phyloP scores from a whole-genome alignment of 2,797 vertebrate species.

The Fistularia tabacaria region DNA sequence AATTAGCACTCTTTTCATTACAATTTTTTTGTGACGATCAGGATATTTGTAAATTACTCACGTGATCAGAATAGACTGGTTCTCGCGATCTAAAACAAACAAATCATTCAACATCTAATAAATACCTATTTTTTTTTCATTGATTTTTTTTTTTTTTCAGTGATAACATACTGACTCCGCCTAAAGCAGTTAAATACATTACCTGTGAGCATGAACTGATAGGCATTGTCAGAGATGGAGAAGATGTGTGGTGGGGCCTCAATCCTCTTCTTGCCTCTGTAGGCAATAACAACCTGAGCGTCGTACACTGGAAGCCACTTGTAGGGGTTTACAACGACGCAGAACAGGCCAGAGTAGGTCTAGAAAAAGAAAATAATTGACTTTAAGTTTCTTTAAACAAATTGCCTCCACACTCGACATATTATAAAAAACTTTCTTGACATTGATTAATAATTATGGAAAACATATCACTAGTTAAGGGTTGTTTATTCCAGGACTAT shows the following conservation, averaged over 20 bases:
- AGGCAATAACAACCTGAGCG: constrained; percentile 73
- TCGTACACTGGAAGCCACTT: constrained; percentile 90
- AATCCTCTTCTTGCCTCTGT: constrained; percentile 88
- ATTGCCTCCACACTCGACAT: too few species aligned
- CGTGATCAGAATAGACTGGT: constrained; percentile 93
- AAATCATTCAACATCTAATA: not conserved
- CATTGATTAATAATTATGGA: too few species aligned
- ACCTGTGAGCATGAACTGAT: constrained; percentile 89
- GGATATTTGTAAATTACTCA: constrained; percentile 54
- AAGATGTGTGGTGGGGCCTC: constrained; percentile 93
- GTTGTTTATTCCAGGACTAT: too few species aligned
- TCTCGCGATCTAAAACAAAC: constrained; percentile 81
- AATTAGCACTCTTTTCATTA: too few species aligned
- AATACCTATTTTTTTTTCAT: too few species aligned
- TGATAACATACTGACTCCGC: too few species aligned
- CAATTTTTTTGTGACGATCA: too few species aligned
- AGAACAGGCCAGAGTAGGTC: constrained; percentile 85
- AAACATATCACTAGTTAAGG: too few species aligned
- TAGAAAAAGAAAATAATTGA: constrained; percentile 22
- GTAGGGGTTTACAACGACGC: constrained; percentile 85
- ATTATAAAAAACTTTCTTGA: too few species aligned
- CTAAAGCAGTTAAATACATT: not conserved
- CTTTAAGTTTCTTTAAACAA: too few species aligned
- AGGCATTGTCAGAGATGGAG: constrained; percentile 91
- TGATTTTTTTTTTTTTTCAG: too few species aligned